A percentile compares a stretch with the other conserved stretches of the same genome.
Conservation (phyloP, 2,888 invertebrate genomes). For the Pristionchus arcanus region DNA sequence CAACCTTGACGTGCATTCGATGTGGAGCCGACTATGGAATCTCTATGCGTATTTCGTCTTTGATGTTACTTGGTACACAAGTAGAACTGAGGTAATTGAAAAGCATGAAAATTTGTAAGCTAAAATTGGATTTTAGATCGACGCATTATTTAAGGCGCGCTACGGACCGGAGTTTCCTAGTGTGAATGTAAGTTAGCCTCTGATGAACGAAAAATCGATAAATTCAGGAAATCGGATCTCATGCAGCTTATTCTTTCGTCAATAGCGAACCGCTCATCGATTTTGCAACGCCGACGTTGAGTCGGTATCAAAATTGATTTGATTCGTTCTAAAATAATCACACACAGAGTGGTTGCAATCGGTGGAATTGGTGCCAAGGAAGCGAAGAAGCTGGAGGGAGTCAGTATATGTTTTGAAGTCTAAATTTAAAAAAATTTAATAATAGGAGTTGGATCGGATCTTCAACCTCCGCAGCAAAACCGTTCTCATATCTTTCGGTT, state of each 20-base stretch:
- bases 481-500: conserved; percentile 5
- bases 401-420: too few species aligned
- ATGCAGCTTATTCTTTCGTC: neutral
- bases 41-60: neutral
- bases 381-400: neutral
- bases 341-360: neutral
- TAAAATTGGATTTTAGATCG: neutral
- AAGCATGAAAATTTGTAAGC: neutral
- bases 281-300: conserved; percentile 27
- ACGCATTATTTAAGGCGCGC: neutral
- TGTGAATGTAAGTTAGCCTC: neutral
- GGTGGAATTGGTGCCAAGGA: neutral
- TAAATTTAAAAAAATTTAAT: neutral
- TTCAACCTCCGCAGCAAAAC: neutral
- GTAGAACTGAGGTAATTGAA: neutral
- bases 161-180: neutral
- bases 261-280: conserved; percentile 46
- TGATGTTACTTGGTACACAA: neutral
- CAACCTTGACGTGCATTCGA: neutral
- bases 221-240: conserved; percentile 23
- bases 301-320: neutral
- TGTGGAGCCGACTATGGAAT: conserved; percentile 20
- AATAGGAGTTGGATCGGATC: neutral
- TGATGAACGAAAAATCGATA: too few species aligned
- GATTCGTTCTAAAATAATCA: neutral